Evolutionary conservation across 2,797 vertebrate species (phyloP), one percentile per base, ranked within the genome.

Genomic region (Nothura maculosa): DNA sequence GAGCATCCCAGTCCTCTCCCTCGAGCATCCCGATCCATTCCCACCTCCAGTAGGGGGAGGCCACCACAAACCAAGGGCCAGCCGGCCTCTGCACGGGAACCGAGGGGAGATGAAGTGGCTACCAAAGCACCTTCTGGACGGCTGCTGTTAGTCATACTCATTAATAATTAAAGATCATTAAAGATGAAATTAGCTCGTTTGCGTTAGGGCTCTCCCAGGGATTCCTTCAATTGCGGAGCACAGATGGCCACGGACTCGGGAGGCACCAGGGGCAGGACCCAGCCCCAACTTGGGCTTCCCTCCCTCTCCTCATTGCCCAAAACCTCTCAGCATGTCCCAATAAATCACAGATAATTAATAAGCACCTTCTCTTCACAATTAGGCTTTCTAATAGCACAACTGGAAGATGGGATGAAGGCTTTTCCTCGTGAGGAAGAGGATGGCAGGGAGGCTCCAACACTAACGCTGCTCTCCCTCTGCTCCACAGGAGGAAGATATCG

Each of bases 401-500:
- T 96, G 97, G 96, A 96, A 96, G 94, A 95, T 93, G 91, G 85
- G 7, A 8, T 6, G 48, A 12, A 25, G 48, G 48, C 13, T 25
- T 24, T 12, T 24, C 47, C 48, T 50, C 24, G 12, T 12, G 12
- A 50, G 48, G 48, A 50, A 13, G 48, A 50, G 48, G 48, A 50
- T 25, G 48, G 24, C 48, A 8, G 24, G 48, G 48, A 50, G 48
- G 24, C 24, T 50, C 24, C 11, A 25, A 50, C 24, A 25, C 47
- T 94, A 36, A 95, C 76, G 28, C 32, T 47, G 86, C 95, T 95
- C 97, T 97, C 97, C 95, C 97, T 94, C 98, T 97, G 95, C 96
- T 94, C 96, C 95, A 93, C 98, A 99, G 99, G 99, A 99, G 97
- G 99, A 98, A 96, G 98, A 99, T 96, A 99, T 99, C 89, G 98